phyloP scores from a whole-genome alignment of 2,888 invertebrate genomes.

The Hydroisotoma schaefferi region DNA sequence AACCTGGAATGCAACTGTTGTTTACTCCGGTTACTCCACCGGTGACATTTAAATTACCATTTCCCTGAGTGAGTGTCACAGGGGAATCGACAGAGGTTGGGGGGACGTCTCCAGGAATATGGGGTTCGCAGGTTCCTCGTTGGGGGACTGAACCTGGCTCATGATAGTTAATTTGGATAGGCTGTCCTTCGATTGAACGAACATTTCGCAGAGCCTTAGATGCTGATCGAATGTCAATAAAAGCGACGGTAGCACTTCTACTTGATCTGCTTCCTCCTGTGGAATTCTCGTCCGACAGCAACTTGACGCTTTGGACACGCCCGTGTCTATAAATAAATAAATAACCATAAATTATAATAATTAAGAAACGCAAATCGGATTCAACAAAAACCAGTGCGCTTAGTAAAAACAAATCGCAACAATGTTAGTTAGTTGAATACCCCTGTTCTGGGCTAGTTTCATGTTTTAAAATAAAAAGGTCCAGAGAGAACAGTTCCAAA shows the following conservation, averaged over 20 bases:
- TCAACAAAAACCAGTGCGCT: too few relatives aligned
- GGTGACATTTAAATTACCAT: conserved; percentile 14
- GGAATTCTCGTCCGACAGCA: conserved; percentile 63
- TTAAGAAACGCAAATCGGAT: too few relatives aligned
- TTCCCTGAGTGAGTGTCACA: conserved; percentile 37
- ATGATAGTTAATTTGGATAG: conserved; percentile 43
- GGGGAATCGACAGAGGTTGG: conserved; percentile 26
- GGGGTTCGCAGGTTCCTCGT: conserved; percentile 54
- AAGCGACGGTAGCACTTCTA: conserved; percentile 84
- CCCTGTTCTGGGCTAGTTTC: too few relatives aligned
- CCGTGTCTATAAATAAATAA: conserved; percentile 73
- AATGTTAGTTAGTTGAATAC: too few relatives aligned
- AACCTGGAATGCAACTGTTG: conserved; percentile 39
- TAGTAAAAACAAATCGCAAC: too few relatives aligned
- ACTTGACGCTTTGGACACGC: conserved; percentile 94
- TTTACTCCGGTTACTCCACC: conserved; percentile 25
- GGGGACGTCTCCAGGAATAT: conserved; percentile 52
- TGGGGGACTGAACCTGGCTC: conserved; percentile 47
- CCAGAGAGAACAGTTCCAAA: too few relatives aligned
- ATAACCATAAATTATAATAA: not conserved
- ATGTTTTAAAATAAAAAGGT: too few relatives aligned
- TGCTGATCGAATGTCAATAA: conserved; percentile 95
- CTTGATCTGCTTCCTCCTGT: conserved; percentile 51
- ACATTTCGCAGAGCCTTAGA: conserved; percentile 88
- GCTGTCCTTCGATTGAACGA: conserved; percentile 56